Percentiles rank a stretch among this genome's conserved stretches.
Conservation (phyloP, 2,888 invertebrate genomes). For the Bombyx huttoni region DNA sequence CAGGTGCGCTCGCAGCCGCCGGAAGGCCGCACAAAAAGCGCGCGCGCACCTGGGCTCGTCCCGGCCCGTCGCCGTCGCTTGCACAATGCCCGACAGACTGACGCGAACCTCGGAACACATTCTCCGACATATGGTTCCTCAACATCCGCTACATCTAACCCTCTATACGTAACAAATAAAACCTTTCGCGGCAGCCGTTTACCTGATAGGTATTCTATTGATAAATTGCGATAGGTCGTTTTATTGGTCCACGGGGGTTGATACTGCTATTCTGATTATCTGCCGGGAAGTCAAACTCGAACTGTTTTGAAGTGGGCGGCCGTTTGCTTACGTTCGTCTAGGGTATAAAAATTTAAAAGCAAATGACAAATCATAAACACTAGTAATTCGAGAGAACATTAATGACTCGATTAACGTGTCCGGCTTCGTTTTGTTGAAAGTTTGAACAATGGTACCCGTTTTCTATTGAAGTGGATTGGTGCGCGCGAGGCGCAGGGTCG, state of each 20-base stretch:
- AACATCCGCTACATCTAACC: slow-evolving; percentile 8
- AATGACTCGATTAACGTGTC: slow-evolving; percentile 2
- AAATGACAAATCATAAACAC: background rate
- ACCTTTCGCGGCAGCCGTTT: too few relatives aligned
- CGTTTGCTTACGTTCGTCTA: too few relatives aligned
- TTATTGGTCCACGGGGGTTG: too few relatives aligned
- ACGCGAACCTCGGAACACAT: slow-evolving; percentile 27
- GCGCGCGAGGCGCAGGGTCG: slow-evolving; percentile 10
- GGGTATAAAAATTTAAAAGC: background rate
- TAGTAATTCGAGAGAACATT: background rate
- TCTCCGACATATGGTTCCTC: slow-evolving; percentile 40
- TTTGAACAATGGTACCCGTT: slow-evolving; percentile 3
- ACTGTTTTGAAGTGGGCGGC: too few relatives aligned
- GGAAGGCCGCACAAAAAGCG: slow-evolving; percentile 66
- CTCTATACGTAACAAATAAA: too few relatives aligned
- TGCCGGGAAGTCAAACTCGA: too few relatives aligned
- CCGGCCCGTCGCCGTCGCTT: slow-evolving; percentile 40
- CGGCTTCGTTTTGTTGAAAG: slow-evolving; percentile 7
- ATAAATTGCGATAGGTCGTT: too few relatives aligned
- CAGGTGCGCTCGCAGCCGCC: slow-evolving; percentile 66
- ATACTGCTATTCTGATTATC: too few relatives aligned
- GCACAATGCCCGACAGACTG: slow-evolving; percentile 44
- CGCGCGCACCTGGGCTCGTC: slow-evolving; percentile 54
- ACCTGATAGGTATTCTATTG: too few relatives aligned
- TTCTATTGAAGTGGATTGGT: slow-evolving; percentile 10